Percentiles rank a stretch among this genome's conserved stretches.
Conservation (phyloP, 2,888 invertebrate species). For the Eledone cirrhosa region DNA sequence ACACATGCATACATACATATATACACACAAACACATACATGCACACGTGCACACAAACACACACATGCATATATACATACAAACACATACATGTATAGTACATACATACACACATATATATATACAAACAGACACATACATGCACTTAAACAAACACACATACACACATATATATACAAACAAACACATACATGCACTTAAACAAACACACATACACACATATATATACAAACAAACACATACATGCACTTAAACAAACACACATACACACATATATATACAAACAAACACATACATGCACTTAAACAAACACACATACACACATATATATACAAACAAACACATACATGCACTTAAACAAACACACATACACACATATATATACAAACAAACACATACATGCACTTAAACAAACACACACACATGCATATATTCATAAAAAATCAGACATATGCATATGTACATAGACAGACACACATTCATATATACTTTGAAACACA, state of each 20-base stretch:
- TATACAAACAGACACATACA: not conserved
- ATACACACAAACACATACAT: not conserved
- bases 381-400: not conserved
- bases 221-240: not conserved
- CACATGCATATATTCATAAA: not conserved
- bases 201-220: not conserved
- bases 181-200: no score
- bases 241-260: no score
- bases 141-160: not conserved
- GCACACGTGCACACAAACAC: no score
- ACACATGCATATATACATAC: not conserved
- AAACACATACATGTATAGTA: no score
- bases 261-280: not conserved
- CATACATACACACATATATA: conserved; percentile 15
- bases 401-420: not conserved
- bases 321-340: conserved; percentile 1
- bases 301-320: not conserved
- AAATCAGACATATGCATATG: not conserved
- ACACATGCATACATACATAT: not conserved
- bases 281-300: not conserved
- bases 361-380: not conserved
- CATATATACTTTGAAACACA: not conserved
- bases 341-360: not conserved
- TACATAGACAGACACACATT: not conserved
- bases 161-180: not conserved